Conservation (phyloP, 2,113 vertebrate genomes). For the Leptocoma aspasia region DNA sequence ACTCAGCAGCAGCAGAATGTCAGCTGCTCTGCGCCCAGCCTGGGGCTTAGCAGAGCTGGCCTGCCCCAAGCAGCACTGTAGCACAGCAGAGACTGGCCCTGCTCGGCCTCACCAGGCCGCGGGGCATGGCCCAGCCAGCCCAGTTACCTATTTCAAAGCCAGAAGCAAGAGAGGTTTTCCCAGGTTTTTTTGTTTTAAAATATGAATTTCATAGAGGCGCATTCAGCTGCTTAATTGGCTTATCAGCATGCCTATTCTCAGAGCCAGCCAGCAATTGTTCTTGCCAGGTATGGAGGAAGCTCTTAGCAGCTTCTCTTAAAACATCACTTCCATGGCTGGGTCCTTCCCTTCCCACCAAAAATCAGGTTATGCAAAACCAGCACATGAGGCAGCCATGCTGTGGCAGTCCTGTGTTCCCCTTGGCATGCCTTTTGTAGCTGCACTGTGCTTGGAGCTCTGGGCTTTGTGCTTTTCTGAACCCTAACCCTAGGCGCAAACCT, state of each 20-base stretch:
- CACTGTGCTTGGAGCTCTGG: not conserved
- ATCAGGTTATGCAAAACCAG: not conserved
- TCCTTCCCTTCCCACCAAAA: not conserved
- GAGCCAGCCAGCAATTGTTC: not conserved
- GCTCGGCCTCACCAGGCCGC: not conserved
- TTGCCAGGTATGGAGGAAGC: not conserved
- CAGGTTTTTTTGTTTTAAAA: not conserved
- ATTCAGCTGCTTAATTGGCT: not conserved
- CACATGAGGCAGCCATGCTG: not conserved
- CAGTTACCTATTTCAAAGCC: not conserved
- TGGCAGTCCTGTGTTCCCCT: too few species aligned
- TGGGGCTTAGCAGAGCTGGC: too few species aligned
- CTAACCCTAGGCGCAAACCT: not conserved
- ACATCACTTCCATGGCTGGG: not conserved
- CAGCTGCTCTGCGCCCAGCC: rapidly evolving
- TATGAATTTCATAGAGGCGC: not conserved
- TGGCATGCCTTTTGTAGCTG: not conserved
- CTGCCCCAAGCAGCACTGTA: not conserved
- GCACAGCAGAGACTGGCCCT: not conserved
- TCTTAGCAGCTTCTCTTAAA: not conserved
- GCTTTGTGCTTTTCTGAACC: not conserved
- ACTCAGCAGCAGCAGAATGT: not conserved
- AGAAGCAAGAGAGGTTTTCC: not conserved
- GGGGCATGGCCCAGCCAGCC: not conserved
- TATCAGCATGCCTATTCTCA: not conserved